These are phyloP conservation scores for Phortica variegata DNA, from an alignment of 1,140 invertebrate species.

Conservation along the genomic window DNA sequence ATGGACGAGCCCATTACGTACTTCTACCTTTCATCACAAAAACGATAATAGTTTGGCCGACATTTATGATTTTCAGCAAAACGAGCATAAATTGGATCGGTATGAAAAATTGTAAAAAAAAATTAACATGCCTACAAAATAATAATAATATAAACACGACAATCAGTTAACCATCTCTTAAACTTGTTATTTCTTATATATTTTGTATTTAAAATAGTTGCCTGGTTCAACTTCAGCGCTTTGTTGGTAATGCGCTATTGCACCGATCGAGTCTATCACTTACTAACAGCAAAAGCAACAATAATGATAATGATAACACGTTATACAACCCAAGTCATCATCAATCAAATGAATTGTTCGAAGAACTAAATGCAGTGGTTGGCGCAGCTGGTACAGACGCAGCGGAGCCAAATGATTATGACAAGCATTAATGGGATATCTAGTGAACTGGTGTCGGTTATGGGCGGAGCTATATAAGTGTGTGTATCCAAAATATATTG, in stretches of 20 bases:
- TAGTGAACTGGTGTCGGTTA: too few species aligned
- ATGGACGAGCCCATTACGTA: too few species aligned
- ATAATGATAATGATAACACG: constrained; percentile 19
- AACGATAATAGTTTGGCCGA: constrained; percentile 32
- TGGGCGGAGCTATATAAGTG: too few species aligned
- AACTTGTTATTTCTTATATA: neutral
- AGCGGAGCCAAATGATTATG: constrained; percentile 36
- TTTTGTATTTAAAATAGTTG: constrained; percentile 42
- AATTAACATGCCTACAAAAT: neutral
- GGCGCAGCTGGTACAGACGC: constrained; percentile 9
- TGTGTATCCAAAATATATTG: too few species aligned
- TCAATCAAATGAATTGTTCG: constrained; percentile 46
- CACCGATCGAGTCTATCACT: constrained; percentile 24
- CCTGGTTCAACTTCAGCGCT: constrained; percentile 58
- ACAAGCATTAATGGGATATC: constrained; percentile 45
- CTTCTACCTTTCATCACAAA: constrained; percentile 18
- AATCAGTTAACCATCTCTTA: neutral
- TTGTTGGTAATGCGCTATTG: constrained; percentile 54
- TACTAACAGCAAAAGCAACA: constrained; percentile 7
- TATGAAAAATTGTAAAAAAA: constrained; percentile 8
- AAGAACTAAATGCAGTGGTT: constrained; percentile 30
- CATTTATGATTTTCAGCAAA: constrained; percentile 34
- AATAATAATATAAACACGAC: neutral
- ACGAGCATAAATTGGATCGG: constrained; percentile 38
- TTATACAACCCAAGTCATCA: constrained; percentile 19